Percentiles rank a stretch among this genome's conserved stretches.
phyloP scores from a whole-genome alignment of 1,140 invertebrate species.

The Parapsyche elsis region DNA sequence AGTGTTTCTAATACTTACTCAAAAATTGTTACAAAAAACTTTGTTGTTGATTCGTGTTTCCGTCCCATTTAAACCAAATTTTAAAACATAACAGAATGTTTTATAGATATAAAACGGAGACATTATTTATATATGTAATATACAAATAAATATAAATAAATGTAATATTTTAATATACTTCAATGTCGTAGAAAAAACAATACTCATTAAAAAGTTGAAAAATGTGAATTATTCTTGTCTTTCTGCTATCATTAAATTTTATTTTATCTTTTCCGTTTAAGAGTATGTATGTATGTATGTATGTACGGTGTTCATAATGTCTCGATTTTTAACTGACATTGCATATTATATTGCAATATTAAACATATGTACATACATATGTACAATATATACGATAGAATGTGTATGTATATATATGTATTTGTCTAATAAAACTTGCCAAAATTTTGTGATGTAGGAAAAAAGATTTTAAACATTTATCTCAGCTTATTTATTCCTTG shows the following conservation, averaged over 20 bases:
- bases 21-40: constrained; percentile 41
- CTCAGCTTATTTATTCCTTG: neutral
- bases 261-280: constrained; percentile 8
- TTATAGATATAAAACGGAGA: constrained; percentile 48
- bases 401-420: no score
- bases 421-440: constrained; percentile 26
- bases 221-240: constrained; percentile 11
- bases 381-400: no score
- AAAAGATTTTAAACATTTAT: neutral
- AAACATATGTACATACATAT: no score
- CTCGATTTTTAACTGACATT: no score
- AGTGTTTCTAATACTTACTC: neutral
- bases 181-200: constrained; percentile 49
- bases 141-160: constrained; percentile 47
- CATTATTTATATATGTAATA: constrained; percentile 51
- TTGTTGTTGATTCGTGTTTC: constrained; percentile 50
- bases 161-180: constrained; percentile 47
- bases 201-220: constrained; percentile 42
- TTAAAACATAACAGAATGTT: constrained; percentile 39
- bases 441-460: constrained; percentile 35
- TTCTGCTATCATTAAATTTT: neutral
- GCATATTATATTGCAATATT: no score
- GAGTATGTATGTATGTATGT: neutral
- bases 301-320: no score
- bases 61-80: constrained; percentile 49